These are phyloP conservation scores for Euproctis similis DNA, from an alignment of 2,888 invertebrate species.

Conservation along the genomic window DNA sequence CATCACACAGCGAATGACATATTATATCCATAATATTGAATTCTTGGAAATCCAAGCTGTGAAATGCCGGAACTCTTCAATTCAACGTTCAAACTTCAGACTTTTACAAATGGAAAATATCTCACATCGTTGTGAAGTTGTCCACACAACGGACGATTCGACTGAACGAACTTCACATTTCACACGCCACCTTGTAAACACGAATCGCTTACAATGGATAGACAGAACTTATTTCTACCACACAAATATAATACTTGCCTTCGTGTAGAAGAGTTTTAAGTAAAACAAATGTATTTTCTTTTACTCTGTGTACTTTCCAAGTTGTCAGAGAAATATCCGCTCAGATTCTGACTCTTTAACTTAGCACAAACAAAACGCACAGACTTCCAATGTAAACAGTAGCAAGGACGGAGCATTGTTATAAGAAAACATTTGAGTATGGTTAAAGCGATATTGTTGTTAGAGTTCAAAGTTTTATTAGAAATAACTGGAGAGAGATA, in stretches of 20 bases:
- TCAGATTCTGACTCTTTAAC: too few relatives aligned
- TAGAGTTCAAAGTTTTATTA: slow-evolving; percentile 35
- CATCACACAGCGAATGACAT: too few relatives aligned
- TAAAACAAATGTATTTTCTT: slow-evolving; percentile 17
- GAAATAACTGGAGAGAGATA: too few relatives aligned
- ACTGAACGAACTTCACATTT: slow-evolving; percentile 1
- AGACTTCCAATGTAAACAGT: slow-evolving; percentile 10
- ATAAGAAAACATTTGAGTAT: slow-evolving; percentile 12
- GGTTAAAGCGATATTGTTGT: slow-evolving; percentile 20
- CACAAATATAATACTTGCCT: slow-evolving; percentile 8
- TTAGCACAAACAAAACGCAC: too few relatives aligned
- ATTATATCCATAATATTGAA: too few relatives aligned
- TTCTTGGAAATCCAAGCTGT: neutral
- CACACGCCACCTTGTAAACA: slow-evolving; percentile 4
- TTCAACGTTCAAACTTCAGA: slow-evolving; percentile 1
- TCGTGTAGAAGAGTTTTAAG: slow-evolving; percentile 8
- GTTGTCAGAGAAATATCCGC: slow-evolving; percentile 6
- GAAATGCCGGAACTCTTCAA: neutral
- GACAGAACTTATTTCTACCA: slow-evolving; percentile 4
- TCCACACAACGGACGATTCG: slow-evolving; percentile 3
- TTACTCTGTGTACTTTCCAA: slow-evolving; percentile 16
- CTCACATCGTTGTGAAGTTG: neutral
- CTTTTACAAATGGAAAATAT: slow-evolving; percentile 2
- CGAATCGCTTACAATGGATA: slow-evolving; percentile 3
- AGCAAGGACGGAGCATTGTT: slow-evolving; percentile 13